Evolutionary conservation across 2,888 invertebrate species (phyloP).

Genomic region (Galeruca laticollis): DNA sequence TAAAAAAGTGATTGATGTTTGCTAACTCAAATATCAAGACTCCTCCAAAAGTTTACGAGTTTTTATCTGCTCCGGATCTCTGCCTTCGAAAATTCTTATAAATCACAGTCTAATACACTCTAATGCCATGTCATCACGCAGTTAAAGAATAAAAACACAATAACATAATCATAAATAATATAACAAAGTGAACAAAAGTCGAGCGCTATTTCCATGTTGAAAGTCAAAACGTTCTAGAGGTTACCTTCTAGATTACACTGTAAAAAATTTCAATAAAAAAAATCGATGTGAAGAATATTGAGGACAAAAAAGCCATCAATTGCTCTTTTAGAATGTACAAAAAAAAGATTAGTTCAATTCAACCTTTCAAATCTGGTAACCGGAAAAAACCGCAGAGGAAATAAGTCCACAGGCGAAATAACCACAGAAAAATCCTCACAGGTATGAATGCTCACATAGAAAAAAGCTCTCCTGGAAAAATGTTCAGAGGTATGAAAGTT

Average conservation of each 20-base stretch:
- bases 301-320: too few species aligned
- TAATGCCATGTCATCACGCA: constrained; percentile 12
- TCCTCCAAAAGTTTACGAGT: constrained; percentile 7
- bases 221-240: neutral
- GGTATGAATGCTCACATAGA: too few species aligned
- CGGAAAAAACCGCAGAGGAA: too few species aligned
- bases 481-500: too few species aligned
- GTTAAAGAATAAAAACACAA: constrained; percentile 25
- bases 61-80: constrained; percentile 25
- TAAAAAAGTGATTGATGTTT: constrained; percentile 13
- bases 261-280: neutral
- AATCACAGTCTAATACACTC: constrained; percentile 27
- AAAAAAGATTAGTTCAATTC: too few species aligned
- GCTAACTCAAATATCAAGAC: constrained; percentile 2
- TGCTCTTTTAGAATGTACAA: too few species aligned
- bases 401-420: too few species aligned
- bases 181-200: constrained; percentile 13
- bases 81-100: constrained; percentile 30
- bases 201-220: constrained; percentile 7
- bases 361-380: too few species aligned
- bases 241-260: neutral
- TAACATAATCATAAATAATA: constrained; percentile 38
- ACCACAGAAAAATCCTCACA: too few species aligned
- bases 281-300: too few species aligned
- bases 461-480: too few species aligned